Evolutionary conservation across 2,113 vertebrate species (phyloP).

Genomic region (Malaclemys terrapin): DNA sequence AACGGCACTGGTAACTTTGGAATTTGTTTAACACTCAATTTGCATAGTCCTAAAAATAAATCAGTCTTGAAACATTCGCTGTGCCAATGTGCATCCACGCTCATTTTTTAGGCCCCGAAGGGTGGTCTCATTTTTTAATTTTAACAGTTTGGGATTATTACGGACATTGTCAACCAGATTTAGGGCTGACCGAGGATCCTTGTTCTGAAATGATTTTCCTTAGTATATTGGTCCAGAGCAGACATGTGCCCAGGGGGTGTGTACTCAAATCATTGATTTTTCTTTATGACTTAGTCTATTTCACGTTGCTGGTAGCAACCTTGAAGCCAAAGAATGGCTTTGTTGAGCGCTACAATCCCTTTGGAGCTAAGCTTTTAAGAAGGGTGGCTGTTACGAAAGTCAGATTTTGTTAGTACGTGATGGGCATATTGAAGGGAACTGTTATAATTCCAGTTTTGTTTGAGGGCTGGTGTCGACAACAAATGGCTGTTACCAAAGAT

Average conservation of each 20-base stretch:
- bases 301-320: constrained; percentile 62
- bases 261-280: background rate
- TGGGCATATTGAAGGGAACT: constrained; percentile 22
- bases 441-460: constrained; percentile 22
- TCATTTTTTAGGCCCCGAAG: background rate
- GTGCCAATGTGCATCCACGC: background rate
- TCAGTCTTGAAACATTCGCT: background rate
- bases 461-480: background rate
- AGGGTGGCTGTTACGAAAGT: constrained; percentile 31
- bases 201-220: background rate
- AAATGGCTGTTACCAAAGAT: background rate
- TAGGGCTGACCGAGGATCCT: background rate
- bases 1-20: constrained; percentile 4
- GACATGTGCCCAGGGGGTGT: background rate
- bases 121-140: background rate
- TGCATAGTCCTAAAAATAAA: constrained; percentile 43
- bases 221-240: background rate
- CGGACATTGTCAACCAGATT: background rate
- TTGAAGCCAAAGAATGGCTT: constrained; percentile 58
- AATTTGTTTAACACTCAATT: constrained; percentile 34
- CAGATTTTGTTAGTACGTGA: constrained; percentile 45
- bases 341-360: constrained; percentile 7
- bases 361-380: constrained; percentile 45
- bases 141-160: background rate
- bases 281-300: constrained; percentile 39